Conservation (phyloP, 2,113 vertebrate genomes). For the Bubalus kerabau region DNA sequence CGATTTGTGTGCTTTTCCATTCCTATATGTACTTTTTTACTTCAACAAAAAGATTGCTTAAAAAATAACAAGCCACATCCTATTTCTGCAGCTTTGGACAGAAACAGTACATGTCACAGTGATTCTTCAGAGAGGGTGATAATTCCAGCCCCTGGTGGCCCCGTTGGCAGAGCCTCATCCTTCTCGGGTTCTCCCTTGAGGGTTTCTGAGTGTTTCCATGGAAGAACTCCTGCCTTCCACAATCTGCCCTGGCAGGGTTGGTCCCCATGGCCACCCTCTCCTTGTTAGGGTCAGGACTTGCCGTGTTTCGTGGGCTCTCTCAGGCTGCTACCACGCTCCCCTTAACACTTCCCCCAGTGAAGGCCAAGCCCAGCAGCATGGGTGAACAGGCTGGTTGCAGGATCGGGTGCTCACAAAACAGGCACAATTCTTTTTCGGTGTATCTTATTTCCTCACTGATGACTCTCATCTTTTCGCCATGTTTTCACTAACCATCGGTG, state of each 20-base stretch:
- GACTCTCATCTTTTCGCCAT: not conserved
- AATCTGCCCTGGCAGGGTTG: not conserved
- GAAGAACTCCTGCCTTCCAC: not conserved
- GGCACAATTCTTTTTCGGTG: fast-evolving
- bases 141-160: not conserved
- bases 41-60: not conserved
- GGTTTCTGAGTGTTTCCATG: not conserved
- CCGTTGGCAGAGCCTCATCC: not conserved
- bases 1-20: not conserved
- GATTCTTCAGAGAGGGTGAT: not conserved
- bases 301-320: not conserved
- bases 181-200: not conserved
- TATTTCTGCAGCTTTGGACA: not conserved
- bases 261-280: not conserved
- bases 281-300: not conserved
- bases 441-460: not conserved
- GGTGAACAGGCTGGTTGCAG: not conserved
- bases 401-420: not conserved
- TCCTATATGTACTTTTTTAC: not conserved
- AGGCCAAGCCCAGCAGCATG: fast-evolving
- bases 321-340: fast-evolving
- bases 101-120: not conserved
- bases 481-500: not conserved
- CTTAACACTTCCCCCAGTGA: not conserved
- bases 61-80: not conserved